These are phyloP conservation scores for Euborellia annulipes DNA, from an alignment of 1,140 invertebrate genomes.

Conservation along the genomic window DNA sequence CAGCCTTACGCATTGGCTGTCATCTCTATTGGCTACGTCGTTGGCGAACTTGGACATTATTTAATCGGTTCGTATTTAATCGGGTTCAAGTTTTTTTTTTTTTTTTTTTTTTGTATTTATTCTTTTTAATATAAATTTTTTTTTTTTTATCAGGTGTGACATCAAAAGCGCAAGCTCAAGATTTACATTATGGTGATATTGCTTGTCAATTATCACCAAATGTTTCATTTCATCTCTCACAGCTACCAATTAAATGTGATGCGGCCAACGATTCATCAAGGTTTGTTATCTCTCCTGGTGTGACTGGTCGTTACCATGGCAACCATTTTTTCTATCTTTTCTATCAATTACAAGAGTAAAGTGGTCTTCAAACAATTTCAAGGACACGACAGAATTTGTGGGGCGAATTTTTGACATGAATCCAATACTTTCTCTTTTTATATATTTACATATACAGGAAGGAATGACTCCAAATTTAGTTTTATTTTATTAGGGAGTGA, in stretches of 20 bases:
- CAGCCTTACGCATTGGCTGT: conserved; percentile 58
- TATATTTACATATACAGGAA: too few species aligned
- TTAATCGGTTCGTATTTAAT: conserved; percentile 45
- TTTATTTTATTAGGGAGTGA: too few species aligned
- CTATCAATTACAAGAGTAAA: too few species aligned
- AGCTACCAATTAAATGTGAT: conserved; percentile 48
- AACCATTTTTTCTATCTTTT: too few species aligned
- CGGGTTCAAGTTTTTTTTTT: too few species aligned
- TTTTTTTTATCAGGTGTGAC: conserved; percentile 34
- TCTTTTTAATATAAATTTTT: conserved; percentile 2
- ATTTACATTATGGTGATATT: conserved; percentile 77
- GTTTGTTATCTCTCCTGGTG: conserved; percentile 36
- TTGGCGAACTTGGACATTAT: conserved; percentile 74
- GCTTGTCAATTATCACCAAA: conserved; percentile 58
- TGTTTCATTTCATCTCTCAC: conserved; percentile 30
- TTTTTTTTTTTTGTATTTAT: too few species aligned
- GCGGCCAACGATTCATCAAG: conserved; percentile 40
- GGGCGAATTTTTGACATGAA: too few species aligned
- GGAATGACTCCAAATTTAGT: too few species aligned
- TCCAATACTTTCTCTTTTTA: too few species aligned
- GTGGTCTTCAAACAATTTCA: too few species aligned
- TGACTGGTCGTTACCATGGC: too few species aligned
- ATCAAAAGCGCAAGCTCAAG: conserved; percentile 64
- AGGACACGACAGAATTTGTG: too few species aligned
- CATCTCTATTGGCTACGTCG: conserved; percentile 62